Evolutionary conservation across 2,113 vertebrate species (phyloP), one percentile per base, ranked within the genome.

Genomic region (Tor tambroides): DNA sequence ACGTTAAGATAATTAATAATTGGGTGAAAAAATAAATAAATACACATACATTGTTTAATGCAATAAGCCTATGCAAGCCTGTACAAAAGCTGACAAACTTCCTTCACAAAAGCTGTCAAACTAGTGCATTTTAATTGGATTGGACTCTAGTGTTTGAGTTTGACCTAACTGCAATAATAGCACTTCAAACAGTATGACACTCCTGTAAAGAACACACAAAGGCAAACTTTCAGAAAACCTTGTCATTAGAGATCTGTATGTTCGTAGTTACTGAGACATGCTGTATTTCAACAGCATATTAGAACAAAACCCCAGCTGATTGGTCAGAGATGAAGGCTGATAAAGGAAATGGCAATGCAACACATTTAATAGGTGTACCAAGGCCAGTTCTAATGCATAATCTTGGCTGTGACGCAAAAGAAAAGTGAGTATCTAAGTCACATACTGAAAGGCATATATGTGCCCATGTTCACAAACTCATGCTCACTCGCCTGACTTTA

Each of bases 81-180:
- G 51, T 21, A 59, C 49, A 79, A 41, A 61, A 30, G n/a, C 59
- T 30, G 78, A 38, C 32, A 41, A 38, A 63, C 54, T 41, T n/a
- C n/a, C n/a, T n/a, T n/a, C n/a, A 59, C 49, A 79, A 41, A 61
- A 30, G n/a, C 59, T 30, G 78, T 59, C 32, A 41, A 38, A 63
- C 54, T 41, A 41, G 54, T 26, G 56, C 78, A 46, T 38, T 65
- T 82, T 82, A 82, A 82, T 82, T 82, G 80, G 80, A 82, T 65
- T 82, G 41, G 23, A 43, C n/a, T n/a, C n/a, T n/a, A n/a, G n/a
- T n/a, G n/a, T n/a, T n/a, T 61, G 32, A 26, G 32, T 80, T 28
- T 43, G 35, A 80, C 35, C 79, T 80, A 35, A 38, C 30, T 41
- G 23, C 30, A 79, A 59, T 79, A 59, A 56, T 79, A 21, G 49